Evolutionary conservation across 1,140 invertebrate genomes (phyloP), one percentile per base, ranked within the genome.

Genomic region (Subanguina moxae): DNA sequence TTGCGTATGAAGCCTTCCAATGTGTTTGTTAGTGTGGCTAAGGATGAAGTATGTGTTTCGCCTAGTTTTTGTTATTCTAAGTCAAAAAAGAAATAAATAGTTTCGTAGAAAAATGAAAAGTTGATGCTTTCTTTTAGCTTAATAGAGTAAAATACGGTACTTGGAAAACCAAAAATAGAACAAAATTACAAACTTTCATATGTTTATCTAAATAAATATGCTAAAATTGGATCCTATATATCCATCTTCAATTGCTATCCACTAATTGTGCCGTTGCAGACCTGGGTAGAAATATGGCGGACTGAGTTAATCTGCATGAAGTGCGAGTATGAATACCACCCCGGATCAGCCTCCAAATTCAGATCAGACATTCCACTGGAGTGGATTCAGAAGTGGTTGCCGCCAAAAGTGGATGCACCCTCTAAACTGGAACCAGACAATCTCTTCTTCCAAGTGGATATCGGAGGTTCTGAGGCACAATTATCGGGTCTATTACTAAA

Each of bases 271-370:
- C 3, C 15, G 17, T 21, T 52, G n/a, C 23, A 52, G 48, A 52
- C 48, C 48, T 80, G 77, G 74, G n/a, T 74, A 21, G 79, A 80
- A 45, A 7, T 82, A 3, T 80, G 80, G 80, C 28, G 74, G 3
- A 80, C 78, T 38, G 75, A 80, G 38, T 30, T 28, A 15, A 68
- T 82, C 17, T 32, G 43, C 25, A 59, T 77, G 23, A 61, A 75
- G 19, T 74, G 76, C 32, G 62, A 80, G 19, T 76, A 82, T 58
- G 56, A 58, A 5, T 82, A 73, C 56, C 63, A 65, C 25, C 17
- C 3, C 1, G 63, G 21, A 0, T 15, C 63, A 15, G 38, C 57
- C n/a, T 45, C 65, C 30, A 52, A 52, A 25, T 65, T 71, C 7
- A 64, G 67, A n/a, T 77, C 76, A 27, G 72, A 72, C 59, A 65